Percentiles rank a stretch among this genome's conserved stretches.
Conservation (phyloP, 2,797 vertebrate genomes). For the Gymnothorax reevesii region DNA sequence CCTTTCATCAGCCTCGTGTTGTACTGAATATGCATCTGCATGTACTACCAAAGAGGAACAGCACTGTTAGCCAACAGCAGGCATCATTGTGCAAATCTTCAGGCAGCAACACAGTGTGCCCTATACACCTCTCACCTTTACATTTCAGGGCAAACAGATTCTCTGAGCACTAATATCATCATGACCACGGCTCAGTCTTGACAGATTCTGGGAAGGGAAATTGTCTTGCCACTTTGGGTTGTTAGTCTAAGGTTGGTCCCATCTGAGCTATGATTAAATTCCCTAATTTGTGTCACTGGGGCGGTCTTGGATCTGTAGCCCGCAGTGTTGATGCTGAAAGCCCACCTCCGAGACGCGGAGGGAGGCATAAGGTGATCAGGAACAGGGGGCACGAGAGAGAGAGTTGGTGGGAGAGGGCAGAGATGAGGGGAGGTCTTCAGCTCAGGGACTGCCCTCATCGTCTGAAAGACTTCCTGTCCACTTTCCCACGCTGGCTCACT, state of each 20-base stretch:
- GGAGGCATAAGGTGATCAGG: constrained; percentile 30
- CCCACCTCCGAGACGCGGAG: constrained; percentile 15
- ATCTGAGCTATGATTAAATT: not conserved
- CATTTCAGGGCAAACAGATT: not conserved
- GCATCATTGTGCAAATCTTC: not conserved
- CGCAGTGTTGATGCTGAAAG: not conserved
- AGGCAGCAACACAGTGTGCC: not conserved
- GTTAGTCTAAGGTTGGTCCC: not conserved
- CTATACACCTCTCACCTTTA: not conserved
- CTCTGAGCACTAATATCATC: not conserved
- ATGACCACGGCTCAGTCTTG: not conserved
- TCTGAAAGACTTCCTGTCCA: constrained; percentile 29
- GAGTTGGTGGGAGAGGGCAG: not conserved
- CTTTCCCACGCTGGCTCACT: constrained; percentile 30
- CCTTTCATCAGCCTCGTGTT: not conserved
- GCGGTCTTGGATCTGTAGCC: not conserved
- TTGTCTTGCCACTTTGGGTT: not conserved
- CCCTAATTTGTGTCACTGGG: not conserved
- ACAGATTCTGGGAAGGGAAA: not conserved
- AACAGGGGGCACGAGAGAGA: constrained; percentile 20
- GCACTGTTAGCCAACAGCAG: not conserved
- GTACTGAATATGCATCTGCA: not conserved
- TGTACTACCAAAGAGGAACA: not conserved
- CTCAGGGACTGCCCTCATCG: not conserved
- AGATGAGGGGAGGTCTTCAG: constrained; percentile 13